Evolutionary conservation across 2,888 invertebrate genomes (phyloP).

Genomic region (Cataglyphis rosenhaueri): DNA sequence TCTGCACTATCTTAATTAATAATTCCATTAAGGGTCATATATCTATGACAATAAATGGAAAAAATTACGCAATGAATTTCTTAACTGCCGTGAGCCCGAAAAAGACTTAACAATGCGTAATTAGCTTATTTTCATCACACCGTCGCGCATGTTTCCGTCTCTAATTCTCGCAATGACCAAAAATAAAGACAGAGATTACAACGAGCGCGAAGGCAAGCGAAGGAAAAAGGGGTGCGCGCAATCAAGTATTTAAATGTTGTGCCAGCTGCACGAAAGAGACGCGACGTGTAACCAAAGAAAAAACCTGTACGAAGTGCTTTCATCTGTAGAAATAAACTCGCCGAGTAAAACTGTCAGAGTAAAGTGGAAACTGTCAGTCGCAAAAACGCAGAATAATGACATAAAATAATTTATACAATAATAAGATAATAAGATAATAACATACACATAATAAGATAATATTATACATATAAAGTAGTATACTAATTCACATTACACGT

Average conservation of each 20-base stretch:
- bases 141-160: slow-evolving; percentile 6
- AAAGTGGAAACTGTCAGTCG: slow-evolving; percentile 27
- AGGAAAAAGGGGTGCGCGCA: not conserved
- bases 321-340: slow-evolving; percentile 40
- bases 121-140: slow-evolving; percentile 45
- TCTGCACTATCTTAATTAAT: not conserved
- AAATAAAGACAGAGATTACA: slow-evolving; percentile 36
- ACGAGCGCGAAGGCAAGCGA: not conserved
- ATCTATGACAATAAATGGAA: not conserved
- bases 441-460: not conserved
- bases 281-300: slow-evolving; percentile 33
- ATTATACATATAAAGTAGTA: not conserved
- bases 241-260: slow-evolving; percentile 51
- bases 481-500: not conserved
- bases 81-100: not conserved
- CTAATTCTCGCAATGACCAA: slow-evolving; percentile 25
- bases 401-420: not conserved
- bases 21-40: not conserved
- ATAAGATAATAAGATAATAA: not conserved
- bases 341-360: slow-evolving; percentile 30
- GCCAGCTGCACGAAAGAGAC: slow-evolving; percentile 19
- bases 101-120: slow-evolving; percentile 41
- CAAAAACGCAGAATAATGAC: slow-evolving; percentile 18
- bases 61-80: not conserved
- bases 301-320: slow-evolving; percentile 29